Percentiles rank a stretch among this genome's conserved stretches.
These are phyloP conservation scores for Ascidia mentula DNA, from an alignment of 23 tunicate species.

Conservation along the genomic window DNA sequence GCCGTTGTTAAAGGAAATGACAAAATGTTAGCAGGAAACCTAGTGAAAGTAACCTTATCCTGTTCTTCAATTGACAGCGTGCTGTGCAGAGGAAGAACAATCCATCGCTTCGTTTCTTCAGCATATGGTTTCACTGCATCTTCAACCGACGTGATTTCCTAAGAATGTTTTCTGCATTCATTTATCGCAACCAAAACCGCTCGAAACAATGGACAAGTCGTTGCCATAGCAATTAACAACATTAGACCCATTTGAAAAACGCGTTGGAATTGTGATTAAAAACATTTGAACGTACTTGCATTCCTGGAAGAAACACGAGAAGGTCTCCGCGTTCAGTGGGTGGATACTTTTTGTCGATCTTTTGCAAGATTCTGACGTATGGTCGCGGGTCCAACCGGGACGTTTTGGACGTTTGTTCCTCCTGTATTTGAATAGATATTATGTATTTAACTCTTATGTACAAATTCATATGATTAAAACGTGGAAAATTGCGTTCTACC, in stretches of 20 bases:
- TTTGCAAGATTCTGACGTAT: slow-evolving; percentile 78
- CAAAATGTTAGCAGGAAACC: no score
- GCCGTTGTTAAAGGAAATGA: no score
- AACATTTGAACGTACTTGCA: slow-evolving; percentile 70
- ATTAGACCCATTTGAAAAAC: background rate
- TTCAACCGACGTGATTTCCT: slow-evolving; percentile 87
- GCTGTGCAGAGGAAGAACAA: slow-evolving; percentile 92
- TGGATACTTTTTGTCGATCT: slow-evolving; percentile 91
- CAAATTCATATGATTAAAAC: background rate
- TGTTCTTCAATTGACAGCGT: slow-evolving; percentile 89
- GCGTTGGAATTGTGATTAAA: no score
- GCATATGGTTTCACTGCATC: slow-evolving; percentile 81
- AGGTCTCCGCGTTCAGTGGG: slow-evolving; percentile 92
- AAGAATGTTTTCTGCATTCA: background rate
- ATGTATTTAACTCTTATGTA: background rate
- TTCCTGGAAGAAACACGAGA: slow-evolving; percentile 92
- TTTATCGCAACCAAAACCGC: background rate
- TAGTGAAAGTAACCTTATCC: slow-evolving; percentile 81
- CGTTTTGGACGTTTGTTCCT: slow-evolving; percentile 53
- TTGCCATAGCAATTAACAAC: background rate
- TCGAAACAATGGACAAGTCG: background rate
- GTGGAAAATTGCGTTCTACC: no score
- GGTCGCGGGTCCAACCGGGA: slow-evolving; percentile 82
- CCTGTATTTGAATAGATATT: slow-evolving; percentile 12
- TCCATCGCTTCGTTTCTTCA: slow-evolving; percentile 87